Conservation (phyloP, 2,797 vertebrate species). For the Iguana delicatissima region DNA sequence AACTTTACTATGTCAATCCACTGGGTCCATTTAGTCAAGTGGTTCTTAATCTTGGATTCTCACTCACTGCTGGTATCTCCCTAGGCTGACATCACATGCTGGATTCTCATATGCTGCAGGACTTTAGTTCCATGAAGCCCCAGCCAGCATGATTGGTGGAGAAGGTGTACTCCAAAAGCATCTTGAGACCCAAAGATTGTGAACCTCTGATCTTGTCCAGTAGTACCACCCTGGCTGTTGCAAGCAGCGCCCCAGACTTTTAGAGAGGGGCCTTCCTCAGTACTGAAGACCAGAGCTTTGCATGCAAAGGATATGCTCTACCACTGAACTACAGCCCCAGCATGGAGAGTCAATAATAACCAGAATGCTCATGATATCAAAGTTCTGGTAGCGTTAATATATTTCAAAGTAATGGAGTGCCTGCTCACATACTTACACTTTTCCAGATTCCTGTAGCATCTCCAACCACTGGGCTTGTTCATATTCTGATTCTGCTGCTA, state of each 20-base stretch:
- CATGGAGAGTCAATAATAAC: background rate
- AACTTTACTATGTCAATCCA: too few species aligned
- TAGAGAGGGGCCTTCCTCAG: too few species aligned
- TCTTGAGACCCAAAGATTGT: too few species aligned
- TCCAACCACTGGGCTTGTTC: slow-evolving; percentile 96
- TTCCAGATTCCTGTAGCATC: slow-evolving; percentile 96
- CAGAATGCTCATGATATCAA: background rate
- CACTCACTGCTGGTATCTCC: too few species aligned
- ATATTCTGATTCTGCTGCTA: slow-evolving; percentile 92
- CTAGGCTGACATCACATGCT: too few species aligned
- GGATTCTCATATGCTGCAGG: too few species aligned
- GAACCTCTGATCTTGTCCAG: too few species aligned
- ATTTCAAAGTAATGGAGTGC: slow-evolving; percentile 36
- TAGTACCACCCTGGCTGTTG: too few species aligned
- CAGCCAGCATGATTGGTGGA: too few species aligned
- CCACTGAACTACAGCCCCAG: background rate
- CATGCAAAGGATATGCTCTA: background rate
- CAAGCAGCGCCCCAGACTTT: too few species aligned
- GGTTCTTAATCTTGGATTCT: too few species aligned
- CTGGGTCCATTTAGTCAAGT: background rate
- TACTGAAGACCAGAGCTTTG: background rate
- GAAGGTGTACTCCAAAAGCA: too few species aligned
- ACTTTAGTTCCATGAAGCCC: background rate
- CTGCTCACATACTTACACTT: slow-evolving; percentile 89
- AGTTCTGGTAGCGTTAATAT: background rate